A percentile compares a stretch with the other conserved stretches of the same genome.
Evolutionary conservation across 2,797 vertebrate genomes (phyloP).

Genomic region (Eleutherodactylus coqui): DNA sequence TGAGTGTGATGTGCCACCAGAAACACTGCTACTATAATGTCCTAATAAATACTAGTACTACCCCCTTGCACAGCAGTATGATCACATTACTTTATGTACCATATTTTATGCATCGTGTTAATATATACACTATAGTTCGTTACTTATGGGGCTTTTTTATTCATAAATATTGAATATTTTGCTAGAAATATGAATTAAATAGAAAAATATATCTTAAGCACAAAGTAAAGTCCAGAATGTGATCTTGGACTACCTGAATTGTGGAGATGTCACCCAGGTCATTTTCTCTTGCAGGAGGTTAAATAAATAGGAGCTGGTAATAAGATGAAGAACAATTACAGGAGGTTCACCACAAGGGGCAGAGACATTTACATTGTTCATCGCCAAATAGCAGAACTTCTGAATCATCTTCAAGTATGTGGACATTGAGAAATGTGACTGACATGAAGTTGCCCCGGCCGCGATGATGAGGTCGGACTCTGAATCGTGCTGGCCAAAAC

Average conservation of each 20-base stretch:
- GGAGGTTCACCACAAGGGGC: not conserved
- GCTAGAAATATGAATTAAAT: not conserved
- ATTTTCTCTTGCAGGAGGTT: not conserved
- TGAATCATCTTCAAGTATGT: not conserved
- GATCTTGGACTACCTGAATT: not conserved
- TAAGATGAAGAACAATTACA: not conserved
- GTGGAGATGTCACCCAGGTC: not conserved
- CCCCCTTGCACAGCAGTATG: not conserved
- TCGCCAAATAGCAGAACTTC: slow-evolving; percentile 22
- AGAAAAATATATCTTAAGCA: not conserved
- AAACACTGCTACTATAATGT: not conserved
- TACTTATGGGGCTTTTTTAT: not conserved
- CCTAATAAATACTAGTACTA: not conserved
- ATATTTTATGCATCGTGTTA: not conserved
- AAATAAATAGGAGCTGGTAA: not conserved
- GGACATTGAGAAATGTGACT: not conserved
- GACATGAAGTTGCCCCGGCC: not conserved
- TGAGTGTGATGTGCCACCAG: too few relatives aligned
- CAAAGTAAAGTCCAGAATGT: not conserved
- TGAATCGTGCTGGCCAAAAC: not conserved
- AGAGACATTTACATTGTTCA: not conserved
- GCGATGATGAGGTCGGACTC: not conserved
- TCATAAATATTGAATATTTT: not conserved
- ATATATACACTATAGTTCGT: not conserved
- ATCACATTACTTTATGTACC: too few relatives aligned